phyloP scores from a whole-genome alignment of 2,113 vertebrate genomes.

The Mystacornis crossleyi region DNA sequence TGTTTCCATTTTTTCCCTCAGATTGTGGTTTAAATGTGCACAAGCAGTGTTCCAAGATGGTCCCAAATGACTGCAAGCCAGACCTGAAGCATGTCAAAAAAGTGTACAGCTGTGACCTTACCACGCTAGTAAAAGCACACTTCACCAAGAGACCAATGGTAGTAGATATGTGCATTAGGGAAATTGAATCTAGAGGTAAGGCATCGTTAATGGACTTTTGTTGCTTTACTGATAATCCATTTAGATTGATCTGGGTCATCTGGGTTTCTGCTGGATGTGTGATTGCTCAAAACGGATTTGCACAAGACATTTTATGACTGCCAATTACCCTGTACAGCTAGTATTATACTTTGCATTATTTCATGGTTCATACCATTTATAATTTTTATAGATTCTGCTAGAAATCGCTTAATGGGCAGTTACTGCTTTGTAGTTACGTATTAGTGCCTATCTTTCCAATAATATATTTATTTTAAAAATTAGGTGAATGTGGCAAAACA shows the following conservation, averaged over 20 bases:
- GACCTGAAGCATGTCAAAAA: slow-evolving; percentile 89
- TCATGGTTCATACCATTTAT: neutral
- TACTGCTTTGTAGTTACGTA: neutral
- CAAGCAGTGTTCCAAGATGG: slow-evolving; percentile 96
- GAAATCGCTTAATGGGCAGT: slow-evolving; percentile 9
- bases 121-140: slow-evolving; percentile 96
- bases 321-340: neutral
- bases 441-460: neutral
- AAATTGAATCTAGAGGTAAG: slow-evolving; percentile 96
- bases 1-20: slow-evolving; percentile 57
- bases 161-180: slow-evolving; percentile 98
- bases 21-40: slow-evolving; percentile 98
- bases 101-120: slow-evolving; percentile 96
- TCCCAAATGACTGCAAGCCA: slow-evolving; percentile 96
- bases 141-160: slow-evolving; percentile 97
- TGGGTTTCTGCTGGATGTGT: neutral
- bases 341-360: neutral
- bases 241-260: slow-evolving; percentile 8
- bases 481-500: neutral
- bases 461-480: neutral
- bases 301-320: neutral
- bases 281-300: neutral
- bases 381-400: slow-evolving; percentile 23
- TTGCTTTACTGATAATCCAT: neutral
- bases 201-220: neutral